Evolutionary conservation across 2,888 invertebrate genomes (phyloP).

Genomic region (Heliconius cydno): DNA sequence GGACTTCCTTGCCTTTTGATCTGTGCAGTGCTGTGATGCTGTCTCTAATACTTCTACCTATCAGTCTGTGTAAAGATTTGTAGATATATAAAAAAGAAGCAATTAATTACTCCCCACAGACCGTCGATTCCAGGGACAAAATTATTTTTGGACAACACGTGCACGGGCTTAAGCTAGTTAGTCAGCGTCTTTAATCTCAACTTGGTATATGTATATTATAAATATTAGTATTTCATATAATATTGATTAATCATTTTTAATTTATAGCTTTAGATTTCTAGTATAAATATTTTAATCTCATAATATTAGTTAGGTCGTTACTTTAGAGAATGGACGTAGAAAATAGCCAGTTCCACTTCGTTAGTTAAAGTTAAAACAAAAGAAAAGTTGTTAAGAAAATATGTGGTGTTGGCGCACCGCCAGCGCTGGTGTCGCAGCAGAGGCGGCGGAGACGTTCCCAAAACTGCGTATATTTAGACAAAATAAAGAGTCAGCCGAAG

Average conservation of each 20-base stretch:
- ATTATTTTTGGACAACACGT: slow-evolving; percentile 69
- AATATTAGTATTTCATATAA: background rate
- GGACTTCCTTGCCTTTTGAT: slow-evolving; percentile 67
- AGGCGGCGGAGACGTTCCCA: slow-evolving; percentile 78
- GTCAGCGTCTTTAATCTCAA: slow-evolving; percentile 35
- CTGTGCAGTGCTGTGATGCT: slow-evolving; percentile 56
- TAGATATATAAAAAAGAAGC: slow-evolving; percentile 49
- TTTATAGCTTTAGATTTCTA: background rate
- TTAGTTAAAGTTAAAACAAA: slow-evolving; percentile 59
- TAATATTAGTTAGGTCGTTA: background rate
- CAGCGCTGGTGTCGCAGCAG: slow-evolving; percentile 76
- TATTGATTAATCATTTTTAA: background rate
- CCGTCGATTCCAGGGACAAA: slow-evolving; percentile 58
- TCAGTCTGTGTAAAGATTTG: slow-evolving; percentile 52
- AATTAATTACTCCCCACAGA: slow-evolving; percentile 57
- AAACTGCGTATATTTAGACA: slow-evolving; percentile 84
- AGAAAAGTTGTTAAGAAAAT: slow-evolving; percentile 72
- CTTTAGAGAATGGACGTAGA: background rate
- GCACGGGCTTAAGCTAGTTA: slow-evolving; percentile 54
- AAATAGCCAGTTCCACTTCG: slow-evolving; percentile 46
- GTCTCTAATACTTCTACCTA: slow-evolving; percentile 49
- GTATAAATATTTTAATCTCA: background rate
- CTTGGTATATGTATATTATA: background rate
- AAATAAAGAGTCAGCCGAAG: slow-evolving; percentile 83
- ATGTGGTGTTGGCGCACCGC: slow-evolving; percentile 72